Base-by-base conservation (phyloP, 2,113 vertebrate genomes). In the Fregetta grallaria region DNA sequence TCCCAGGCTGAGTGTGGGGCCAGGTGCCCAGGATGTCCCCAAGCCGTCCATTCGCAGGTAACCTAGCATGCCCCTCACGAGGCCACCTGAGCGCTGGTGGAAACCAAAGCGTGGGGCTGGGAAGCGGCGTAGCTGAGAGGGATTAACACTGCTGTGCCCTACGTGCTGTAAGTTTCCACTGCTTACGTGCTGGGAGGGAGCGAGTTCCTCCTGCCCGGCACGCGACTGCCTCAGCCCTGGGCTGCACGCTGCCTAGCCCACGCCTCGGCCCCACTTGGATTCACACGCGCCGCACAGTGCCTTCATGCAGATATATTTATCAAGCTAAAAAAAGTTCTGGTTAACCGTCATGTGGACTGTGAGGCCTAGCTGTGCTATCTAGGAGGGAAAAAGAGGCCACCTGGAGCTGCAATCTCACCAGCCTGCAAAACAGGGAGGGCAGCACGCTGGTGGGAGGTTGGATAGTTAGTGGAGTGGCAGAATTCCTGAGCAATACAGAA, bases 241-340 rank as follows among this genome's bases (percentile, higher is more conserved):
- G 82, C 86, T 56, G 70, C 14, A 1, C 27, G 20, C 65, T 85
- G 74, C 78, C 82, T 26, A 15, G 73, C 74, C 87, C 2, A 1
- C 75, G 49, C 70, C 78, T 82, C 10, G 1, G 56, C 78, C 66
- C 71, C 8, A 2, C 40, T 68, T 75, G 78, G 70, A 49, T 66
- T 86, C 83, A 45, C 67, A 67, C 1, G 6, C 0, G 1, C 78
- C 10, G 23, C 6, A 21, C 45, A 53, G 62, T 80, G 71, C 84
- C 76, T 92, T 91, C 89, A 42, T 5, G 3, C 55, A 56, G 89
- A 87, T 92, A 87, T 44, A 91, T 91, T 92, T 94, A 72, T 68
- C 80, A 78, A 58, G 91, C 80, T 94, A 94, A 90, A 90, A 94
- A 86, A 61, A 79, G 73, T 72, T 56, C 90, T 49, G 36, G 42